Evolutionary conservation across 2,888 invertebrate genomes (phyloP), one percentile per base, ranked within the genome.

Genomic region (Dicycla oo): DNA sequence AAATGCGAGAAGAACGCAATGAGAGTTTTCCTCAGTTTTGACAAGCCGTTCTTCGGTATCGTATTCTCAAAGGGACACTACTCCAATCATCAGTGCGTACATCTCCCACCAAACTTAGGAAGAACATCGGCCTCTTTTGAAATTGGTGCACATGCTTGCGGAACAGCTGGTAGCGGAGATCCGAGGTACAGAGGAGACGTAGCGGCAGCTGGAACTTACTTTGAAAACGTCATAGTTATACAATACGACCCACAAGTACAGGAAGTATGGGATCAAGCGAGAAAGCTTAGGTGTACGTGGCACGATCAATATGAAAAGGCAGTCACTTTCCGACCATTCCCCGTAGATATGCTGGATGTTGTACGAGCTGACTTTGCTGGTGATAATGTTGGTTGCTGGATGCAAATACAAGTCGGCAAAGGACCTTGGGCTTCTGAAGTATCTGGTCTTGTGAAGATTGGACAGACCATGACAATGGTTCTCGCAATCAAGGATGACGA

Each of bases 381-480:
- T 0, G 99, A 99, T 88, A 99, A 99, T 89, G 98, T 99, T 3
- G 99, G 99, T 26, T 99, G 99, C 94, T 99, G 99, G 99, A 99
- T 99, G 99, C 99, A 99, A 91, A 99, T 99, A 83, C 99, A 99
- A 96, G 98, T 98, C 6, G 99, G 98, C 54, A 98, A 98, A 91
- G 98, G 99, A 34, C 99, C 99, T 0, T 99, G 99, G 99, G 99
- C 99, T 15, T 98, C 98, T 0, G 99, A 99, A 94, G 99, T 99
- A 1, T 98, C 98, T 0, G 99, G 99, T 0, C 96, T 99, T 63
- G 99, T 99, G 0, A 99, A 99, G 94, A 99, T 99, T 71, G 99
- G 99, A 1, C 99, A 99, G 92, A 99, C 99, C 0, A 99, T 99
- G 99, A 99, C 99, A 20, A 99, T 99, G 99, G 99, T 99, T 4